Evolutionary conservation across 2,113 vertebrate species (phyloP).

Genomic region (Antennarius striatus): DNA sequence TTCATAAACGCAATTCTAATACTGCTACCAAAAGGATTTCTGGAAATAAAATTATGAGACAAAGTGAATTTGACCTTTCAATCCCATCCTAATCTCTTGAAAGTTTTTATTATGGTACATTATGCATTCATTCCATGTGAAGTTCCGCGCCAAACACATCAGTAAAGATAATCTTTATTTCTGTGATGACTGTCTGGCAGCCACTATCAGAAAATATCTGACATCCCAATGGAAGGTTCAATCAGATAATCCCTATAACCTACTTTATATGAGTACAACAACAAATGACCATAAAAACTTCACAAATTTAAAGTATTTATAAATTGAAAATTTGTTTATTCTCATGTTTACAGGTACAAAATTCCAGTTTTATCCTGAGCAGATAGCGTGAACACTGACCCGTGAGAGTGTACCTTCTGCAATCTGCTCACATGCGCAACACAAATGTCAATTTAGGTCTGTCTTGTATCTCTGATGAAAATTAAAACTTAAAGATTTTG

Average conservation of each 20-base stretch:
- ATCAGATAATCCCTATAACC: background rate
- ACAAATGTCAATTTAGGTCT: too few relatives aligned
- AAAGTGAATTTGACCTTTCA: conserved; percentile 7
- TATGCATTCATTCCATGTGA: background rate
- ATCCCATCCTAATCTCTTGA: background rate
- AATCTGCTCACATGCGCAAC: too few relatives aligned
- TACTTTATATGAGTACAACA: background rate
- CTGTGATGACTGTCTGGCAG: background rate
- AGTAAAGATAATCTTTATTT: background rate
- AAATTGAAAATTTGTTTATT: too few relatives aligned
- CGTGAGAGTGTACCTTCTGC: too few relatives aligned
- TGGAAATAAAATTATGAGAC: background rate
- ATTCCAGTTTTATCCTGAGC: too few relatives aligned
- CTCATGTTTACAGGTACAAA: too few relatives aligned
- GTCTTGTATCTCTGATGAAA: too few relatives aligned
- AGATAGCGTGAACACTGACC: too few relatives aligned
- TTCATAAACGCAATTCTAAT: background rate
- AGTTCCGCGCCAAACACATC: background rate
- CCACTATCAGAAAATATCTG: background rate
- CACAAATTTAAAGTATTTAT: background rate
- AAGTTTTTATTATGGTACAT: background rate
- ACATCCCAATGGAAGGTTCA: background rate
- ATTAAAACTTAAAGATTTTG: too few relatives aligned
- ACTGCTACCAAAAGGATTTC: conserved; percentile 4
- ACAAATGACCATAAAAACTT: background rate